A percentile compares a stretch with the other conserved stretches of the same genome.
phyloP scores from a whole-genome alignment of 2,797 vertebrate species.

The Parambassis ranga region DNA sequence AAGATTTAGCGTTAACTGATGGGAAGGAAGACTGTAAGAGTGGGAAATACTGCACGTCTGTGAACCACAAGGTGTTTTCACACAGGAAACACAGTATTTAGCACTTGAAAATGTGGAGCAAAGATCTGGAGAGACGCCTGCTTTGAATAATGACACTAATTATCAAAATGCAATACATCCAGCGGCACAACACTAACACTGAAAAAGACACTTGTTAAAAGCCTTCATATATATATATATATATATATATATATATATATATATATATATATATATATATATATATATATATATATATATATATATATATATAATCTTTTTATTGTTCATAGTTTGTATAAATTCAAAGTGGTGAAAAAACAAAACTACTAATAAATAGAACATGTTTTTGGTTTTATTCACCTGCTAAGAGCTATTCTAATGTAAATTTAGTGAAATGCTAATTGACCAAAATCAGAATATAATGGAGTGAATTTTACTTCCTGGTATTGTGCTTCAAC shows the following conservation, averaged over 20 bases:
- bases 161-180: background rate
- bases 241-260: too few species aligned
- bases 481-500: constrained; percentile 2
- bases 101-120: background rate
- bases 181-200: too few species aligned
- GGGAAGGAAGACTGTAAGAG: too few species aligned
- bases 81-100: background rate
- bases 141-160: background rate
- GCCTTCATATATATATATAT: too few species aligned
- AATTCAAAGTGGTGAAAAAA: background rate
- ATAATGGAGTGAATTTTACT: constrained; percentile 20
- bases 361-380: too few species aligned
- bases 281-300: too few species aligned
- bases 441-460: constrained; percentile 28
- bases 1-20: background rate
- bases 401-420: background rate
- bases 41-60: too few species aligned
- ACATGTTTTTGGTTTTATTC: too few species aligned
- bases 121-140: background rate
- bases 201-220: too few species aligned
- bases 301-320: too few species aligned
- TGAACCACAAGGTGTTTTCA: constrained; percentile 4
- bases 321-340: too few species aligned
- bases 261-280: too few species aligned
- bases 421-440: constrained; percentile 28